A percentile compares a stretch with the other conserved stretches of the same genome.
These are phyloP conservation scores for Wiebesia pumilae DNA, from an alignment of 1,140 invertebrate species.

Conservation along the genomic window DNA sequence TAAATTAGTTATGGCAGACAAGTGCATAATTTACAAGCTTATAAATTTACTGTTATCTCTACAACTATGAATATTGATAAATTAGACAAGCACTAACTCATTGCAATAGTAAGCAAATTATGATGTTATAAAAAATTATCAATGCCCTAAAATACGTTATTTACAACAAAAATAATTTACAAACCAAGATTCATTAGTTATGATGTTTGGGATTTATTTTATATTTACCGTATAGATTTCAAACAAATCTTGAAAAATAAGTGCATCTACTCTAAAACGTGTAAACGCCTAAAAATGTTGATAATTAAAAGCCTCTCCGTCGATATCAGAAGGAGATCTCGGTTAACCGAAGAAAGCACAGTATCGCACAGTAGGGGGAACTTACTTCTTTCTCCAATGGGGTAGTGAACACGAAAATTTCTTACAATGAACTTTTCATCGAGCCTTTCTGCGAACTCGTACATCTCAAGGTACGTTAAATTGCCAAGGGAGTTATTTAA, in stretches of 20 bases:
- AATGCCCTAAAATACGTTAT: constrained; percentile 19
- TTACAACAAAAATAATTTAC: constrained; percentile 9
- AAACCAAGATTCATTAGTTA: neutral
- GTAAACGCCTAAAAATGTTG: neutral
- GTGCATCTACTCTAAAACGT: neutral
- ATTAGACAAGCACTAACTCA: constrained; percentile 27
- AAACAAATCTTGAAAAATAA: neutral
- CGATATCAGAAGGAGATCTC: too few relatives aligned
- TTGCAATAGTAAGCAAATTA: constrained; percentile 19
- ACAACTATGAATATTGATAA: constrained; percentile 39
- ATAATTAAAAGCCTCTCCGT: neutral
- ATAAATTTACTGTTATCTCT: constrained; percentile 39
- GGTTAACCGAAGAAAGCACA: neutral
- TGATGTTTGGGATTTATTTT: neutral
- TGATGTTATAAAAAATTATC: constrained; percentile 23
- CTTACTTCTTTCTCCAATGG: neutral
- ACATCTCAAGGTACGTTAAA: neutral
- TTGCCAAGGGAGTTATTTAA: neutral
- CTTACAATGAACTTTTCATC: neutral
- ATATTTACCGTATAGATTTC: neutral
- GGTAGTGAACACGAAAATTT: neutral
- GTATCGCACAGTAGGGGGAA: neutral
- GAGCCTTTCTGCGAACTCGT: neutral
- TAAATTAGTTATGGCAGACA: constrained; percentile 31
- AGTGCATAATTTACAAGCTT: constrained; percentile 30